Base-by-base conservation (phyloP, 2,113 vertebrate species). In the Xerus inauris region DNA sequence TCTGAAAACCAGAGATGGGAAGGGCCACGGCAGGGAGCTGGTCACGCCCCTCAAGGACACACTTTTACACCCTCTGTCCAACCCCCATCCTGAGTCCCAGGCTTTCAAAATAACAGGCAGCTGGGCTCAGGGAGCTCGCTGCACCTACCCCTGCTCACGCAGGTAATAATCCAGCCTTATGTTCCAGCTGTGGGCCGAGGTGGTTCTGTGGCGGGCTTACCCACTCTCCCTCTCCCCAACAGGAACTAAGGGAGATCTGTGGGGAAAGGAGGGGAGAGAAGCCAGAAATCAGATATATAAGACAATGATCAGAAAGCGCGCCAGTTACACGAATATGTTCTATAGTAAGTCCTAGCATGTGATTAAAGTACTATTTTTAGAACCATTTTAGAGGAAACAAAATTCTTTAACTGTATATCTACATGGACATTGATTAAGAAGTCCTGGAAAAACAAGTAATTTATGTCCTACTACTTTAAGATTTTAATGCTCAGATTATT, bases 81-180 rank as follows among this genome's bases (percentile, higher is more conserved):
- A 38, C 17, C 1, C 20, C 28, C 20, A 0, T 1, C 69, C 57
- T 1, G 1, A 51, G 4, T 7, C 42, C 45, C 8, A 8, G 3
- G 1, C 14, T 0, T 28, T 6, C 38, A 24, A 26, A 28, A 8
- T 1, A 6, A 10, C 67, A 26, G 6, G 4, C 38, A 1, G 0
- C 42, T 38, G 6, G 32, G n/a, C n/a, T 45, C 40, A 67, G 65
- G 84, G 13, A 6, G 2, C 35, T 8, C 2, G 54, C 30, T 19
- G 38, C 1, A 14, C 79, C 22, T 8, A 28, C 3, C 30, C 28
- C 20, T 8, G 24, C 12, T 88, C 38, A 19, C 20, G n/a, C 30
- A 57, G 1, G 19, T 28, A 17, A 13, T 11, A 10, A 67, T 3
- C 8, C 40, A 35, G 71, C 38, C 38, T 32, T 35, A 26, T 72